These are phyloP conservation scores for Bombyx mandarina DNA, from an alignment of 1,140 invertebrate species.

Conservation along the genomic window DNA sequence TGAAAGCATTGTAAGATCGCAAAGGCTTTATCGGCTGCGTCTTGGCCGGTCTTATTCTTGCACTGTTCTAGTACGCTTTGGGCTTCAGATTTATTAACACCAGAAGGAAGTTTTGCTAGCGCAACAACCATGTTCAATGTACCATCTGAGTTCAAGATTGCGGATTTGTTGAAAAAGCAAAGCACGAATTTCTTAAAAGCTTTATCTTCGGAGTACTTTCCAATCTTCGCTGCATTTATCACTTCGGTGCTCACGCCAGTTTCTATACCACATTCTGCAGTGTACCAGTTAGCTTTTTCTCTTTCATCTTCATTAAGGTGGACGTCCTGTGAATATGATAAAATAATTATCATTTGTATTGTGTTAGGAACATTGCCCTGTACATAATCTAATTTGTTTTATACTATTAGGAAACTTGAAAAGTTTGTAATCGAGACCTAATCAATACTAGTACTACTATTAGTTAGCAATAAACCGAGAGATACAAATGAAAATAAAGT, in stretches of 20 bases:
- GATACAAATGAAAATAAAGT: too few species aligned
- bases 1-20: constrained; percentile 64
- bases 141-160: constrained; percentile 17
- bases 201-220: constrained; percentile 47
- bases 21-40: constrained; percentile 59
- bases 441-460: too few species aligned
- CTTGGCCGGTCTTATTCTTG: constrained; percentile 47
- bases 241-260: constrained; percentile 44
- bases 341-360: too few species aligned
- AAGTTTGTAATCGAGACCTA: too few species aligned
- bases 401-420: too few species aligned
- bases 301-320: constrained; percentile 31
- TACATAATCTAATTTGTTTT: too few species aligned
- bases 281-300: constrained; percentile 35
- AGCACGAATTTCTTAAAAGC: constrained; percentile 52
- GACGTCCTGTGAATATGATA: neutral
- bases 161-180: constrained; percentile 62
- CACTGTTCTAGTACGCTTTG: constrained; percentile 18
- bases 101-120: too few species aligned
- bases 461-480: too few species aligned
- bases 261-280: constrained; percentile 46
- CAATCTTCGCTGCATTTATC: constrained; percentile 49
- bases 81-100: too few species aligned
- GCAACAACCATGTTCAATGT: too few species aligned
- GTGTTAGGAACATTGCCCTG: too few species aligned